A percentile compares a stretch with the other conserved stretches of the same genome.
These are phyloP conservation scores for Siniperca chuatsi DNA, from an alignment of 2,113 vertebrate species.

Conservation along the genomic window DNA sequence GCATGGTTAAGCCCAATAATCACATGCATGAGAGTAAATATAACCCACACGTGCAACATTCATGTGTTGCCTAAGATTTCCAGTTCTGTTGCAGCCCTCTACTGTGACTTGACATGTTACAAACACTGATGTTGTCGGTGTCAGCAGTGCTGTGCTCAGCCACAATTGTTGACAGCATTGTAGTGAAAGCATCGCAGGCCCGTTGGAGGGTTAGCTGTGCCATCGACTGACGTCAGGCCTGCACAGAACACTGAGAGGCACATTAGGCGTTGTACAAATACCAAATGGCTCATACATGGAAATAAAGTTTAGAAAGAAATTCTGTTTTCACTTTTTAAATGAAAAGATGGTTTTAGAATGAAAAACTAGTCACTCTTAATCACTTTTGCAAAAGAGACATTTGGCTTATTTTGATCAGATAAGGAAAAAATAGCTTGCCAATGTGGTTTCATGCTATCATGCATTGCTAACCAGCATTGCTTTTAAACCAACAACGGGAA, in stretches of 20 bases:
- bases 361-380: not conserved
- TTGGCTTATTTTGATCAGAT: not conserved
- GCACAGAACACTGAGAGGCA: too few relatives aligned
- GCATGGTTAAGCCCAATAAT: too few relatives aligned
- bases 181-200: not conserved
- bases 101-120: not conserved
- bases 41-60: too few relatives aligned
- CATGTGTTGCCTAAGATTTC: not conserved
- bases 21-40: too few relatives aligned
- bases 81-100: not conserved
- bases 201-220: not conserved
- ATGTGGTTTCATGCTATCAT: not conserved
- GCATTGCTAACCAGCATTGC: not conserved
- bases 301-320: not conserved
- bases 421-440: not conserved
- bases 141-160: not conserved
- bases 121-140: constrained; percentile 1
- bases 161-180: not conserved
- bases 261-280: not conserved
- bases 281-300: not conserved
- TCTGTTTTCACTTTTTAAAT: not conserved
- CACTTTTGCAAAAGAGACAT: not conserved
- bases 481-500: not conserved
- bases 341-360: not conserved
- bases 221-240: not conserved